Conservation (phyloP, 1,140 invertebrate genomes). For the Habropoda laboriosa region DNA sequence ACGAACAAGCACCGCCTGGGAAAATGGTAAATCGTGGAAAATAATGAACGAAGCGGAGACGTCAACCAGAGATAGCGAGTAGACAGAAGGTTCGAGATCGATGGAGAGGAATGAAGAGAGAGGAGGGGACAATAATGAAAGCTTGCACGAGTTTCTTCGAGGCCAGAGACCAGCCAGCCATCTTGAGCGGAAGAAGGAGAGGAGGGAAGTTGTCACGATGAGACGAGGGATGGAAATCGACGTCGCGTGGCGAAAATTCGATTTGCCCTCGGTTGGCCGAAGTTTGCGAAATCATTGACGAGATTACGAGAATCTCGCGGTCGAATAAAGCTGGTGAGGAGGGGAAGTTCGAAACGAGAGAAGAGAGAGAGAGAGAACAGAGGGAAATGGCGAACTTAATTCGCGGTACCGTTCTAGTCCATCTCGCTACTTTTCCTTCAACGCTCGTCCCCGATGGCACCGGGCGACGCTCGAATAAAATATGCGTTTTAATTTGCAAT, state of each 20-base stretch:
- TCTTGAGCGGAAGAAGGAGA: neutral
- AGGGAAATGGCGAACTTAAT: slow-evolving; percentile 57
- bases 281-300: slow-evolving; percentile 60
- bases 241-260: slow-evolving; percentile 41
- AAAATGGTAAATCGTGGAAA: slow-evolving; percentile 53
- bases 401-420: slow-evolving; percentile 18
- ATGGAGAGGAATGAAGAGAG: neutral
- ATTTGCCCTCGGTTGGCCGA: slow-evolving; percentile 44
- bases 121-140: neutral
- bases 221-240: slow-evolving; percentile 17
- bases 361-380: neutral
- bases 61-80: no score
- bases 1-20: slow-evolving; percentile 44
- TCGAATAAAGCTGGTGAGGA: neutral
- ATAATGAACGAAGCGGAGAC: slow-evolving; percentile 43
- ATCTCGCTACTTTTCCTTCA: neutral
- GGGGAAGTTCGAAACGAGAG: slow-evolving; percentile 15
- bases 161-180: neutral
- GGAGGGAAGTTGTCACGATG: neutral
- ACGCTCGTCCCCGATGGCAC: slow-evolving; percentile 24
- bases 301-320: slow-evolving; percentile 39
- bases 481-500: slow-evolving; percentile 71
- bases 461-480: slow-evolving; percentile 60
- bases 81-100: neutral
- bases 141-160: neutral